Conservation (phyloP, 2,888 invertebrate genomes). For the Biston betularia region DNA sequence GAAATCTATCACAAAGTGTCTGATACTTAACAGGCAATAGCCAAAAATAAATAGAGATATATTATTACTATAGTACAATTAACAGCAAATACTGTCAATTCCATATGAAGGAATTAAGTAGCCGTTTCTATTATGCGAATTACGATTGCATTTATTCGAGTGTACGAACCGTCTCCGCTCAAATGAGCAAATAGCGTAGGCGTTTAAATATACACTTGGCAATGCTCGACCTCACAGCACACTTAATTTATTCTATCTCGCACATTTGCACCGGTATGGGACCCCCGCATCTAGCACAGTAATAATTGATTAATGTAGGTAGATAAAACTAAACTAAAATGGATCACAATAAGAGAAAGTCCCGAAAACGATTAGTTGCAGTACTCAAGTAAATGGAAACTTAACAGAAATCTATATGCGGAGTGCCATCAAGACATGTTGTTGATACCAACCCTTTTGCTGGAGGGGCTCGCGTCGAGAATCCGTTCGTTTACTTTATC, state of each 20-base stretch:
- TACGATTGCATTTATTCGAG: constrained; percentile 77
- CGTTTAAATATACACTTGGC: constrained; percentile 64
- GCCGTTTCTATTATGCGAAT: constrained; percentile 73
- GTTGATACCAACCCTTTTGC: constrained; percentile 75
- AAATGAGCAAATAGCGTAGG: constrained; percentile 82
- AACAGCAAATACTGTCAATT: constrained; percentile 69
- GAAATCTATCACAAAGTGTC: constrained; percentile 79
- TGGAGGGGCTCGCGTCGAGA: constrained; percentile 77
- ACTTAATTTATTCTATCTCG: constrained; percentile 77
- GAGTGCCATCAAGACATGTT: constrained; percentile 80
- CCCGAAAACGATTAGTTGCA: constrained; percentile 68
- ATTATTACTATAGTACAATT: constrained; percentile 59
- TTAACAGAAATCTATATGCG: constrained; percentile 42
- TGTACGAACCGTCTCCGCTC: constrained; percentile 77
- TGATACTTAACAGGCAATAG: constrained; percentile 79
- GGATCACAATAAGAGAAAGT: constrained; percentile 73
- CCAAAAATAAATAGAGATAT: constrained; percentile 72
- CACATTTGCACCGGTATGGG: constrained; percentile 69
- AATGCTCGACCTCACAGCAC: constrained; percentile 74
- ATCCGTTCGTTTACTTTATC: constrained; percentile 79
- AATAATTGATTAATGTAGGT: constrained; percentile 53
- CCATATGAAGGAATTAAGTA: constrained; percentile 71
- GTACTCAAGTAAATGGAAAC: constrained; percentile 77
- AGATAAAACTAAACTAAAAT: constrained; percentile 61
- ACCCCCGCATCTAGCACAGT: constrained; percentile 60